Evolutionary conservation across 2,113 vertebrate species (phyloP).

Genomic region (Rousettus leschenaultii): DNA sequence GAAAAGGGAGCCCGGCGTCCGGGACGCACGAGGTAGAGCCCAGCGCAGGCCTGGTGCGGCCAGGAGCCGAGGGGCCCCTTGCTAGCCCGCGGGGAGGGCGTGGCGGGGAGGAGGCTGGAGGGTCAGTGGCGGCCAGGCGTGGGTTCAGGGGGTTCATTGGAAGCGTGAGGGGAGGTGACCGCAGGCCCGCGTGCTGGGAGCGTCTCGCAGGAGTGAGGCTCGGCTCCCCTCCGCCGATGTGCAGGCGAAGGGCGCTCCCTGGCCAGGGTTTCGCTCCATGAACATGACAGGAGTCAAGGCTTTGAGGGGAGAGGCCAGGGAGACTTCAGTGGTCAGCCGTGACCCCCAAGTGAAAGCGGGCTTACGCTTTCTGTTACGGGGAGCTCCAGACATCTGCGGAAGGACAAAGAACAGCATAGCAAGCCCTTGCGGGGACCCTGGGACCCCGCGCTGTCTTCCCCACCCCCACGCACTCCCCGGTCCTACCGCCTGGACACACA

Average conservation of each 20-base stretch:
- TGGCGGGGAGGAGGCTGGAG: no score
- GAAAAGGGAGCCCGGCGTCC: accelerated
- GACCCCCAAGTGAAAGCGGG: neutral
- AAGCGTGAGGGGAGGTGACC: no score
- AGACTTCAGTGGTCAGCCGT: no score
- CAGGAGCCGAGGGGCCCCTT: no score
- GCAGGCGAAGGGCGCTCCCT: neutral
- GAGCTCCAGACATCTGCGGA: accelerated
- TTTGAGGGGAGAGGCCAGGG: neutral
- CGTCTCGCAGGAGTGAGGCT: no score
- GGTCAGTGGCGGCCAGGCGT: no score
- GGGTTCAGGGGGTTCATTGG: no score
- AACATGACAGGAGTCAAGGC: neutral
- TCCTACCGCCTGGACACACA: neutral
- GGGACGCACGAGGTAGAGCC: slow-evolving; percentile 55
- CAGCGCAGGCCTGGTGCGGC: accelerated
- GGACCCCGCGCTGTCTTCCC: neutral
- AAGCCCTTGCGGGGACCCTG: no score
- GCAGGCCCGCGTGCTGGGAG: no score
- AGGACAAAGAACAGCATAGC: neutral
- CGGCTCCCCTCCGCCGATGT: no score
- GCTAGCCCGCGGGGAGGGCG: no score
- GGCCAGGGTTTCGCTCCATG: accelerated
- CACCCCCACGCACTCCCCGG: neutral
- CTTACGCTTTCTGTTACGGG: neutral